Base-by-base conservation (phyloP, 2,888 invertebrate species). In the Philereme vetulata region DNA sequence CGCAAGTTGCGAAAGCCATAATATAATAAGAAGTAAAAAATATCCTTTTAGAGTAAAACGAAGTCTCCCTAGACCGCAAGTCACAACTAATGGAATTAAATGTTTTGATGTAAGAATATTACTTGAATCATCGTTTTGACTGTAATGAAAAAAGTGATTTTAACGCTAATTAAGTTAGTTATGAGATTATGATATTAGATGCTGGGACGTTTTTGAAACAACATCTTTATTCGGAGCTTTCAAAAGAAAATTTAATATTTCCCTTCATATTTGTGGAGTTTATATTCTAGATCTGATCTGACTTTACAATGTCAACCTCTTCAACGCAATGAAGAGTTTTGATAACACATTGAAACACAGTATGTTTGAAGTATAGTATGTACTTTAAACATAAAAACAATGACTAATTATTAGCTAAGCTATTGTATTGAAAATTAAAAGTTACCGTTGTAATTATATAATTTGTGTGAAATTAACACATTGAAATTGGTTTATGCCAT, bases 81-180 rank as follows among this genome's bases (percentile, higher is more conserved):
- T 44, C 36, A 50, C 53, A 51, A 34, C 36, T 61, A 61, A 64
- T 58, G 56, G 55, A 62, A 66, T 66, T 65, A 71, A 66, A 62
- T 66, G 57, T 61, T 67, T 54, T 52, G 58, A 64, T 65, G 60
- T 62, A 51, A 65, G 64, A 70, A 68, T 70, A 72, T 68, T 67
- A 57, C 60, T 64, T 57, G 56, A 59, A 56, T 58, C 48, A 64
- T 62, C 56, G 64, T 67, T 66, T 57, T 61, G 62, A 59, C 56
- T 59, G 56, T 56, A 50, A 69, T 60, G 51, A 70, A 67, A 68
- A 62, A 68, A 65, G 59, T 45, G 40, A 55, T 43, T 62, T 59
- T 62, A 51, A 50, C 62, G 60, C 61, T 60, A 56, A 65, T 70
- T 60, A 57, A 44, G 42, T 54, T 36, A 47, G 46, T 51, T n/a